Conservation (phyloP, 2,113 vertebrate genomes). For the Aegithalos caudatus region DNA sequence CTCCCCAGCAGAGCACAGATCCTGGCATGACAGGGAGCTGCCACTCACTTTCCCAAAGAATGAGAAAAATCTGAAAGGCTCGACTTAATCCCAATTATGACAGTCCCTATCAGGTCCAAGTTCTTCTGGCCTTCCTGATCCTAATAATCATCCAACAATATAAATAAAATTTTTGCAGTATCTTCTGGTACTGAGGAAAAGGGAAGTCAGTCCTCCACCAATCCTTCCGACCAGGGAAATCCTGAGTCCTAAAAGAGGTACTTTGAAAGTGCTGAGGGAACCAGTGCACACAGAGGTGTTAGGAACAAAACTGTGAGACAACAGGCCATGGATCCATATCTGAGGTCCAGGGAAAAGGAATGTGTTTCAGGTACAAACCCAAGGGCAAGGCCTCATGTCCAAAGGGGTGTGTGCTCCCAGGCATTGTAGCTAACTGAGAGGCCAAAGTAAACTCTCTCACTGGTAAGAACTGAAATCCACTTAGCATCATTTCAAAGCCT, state of each 20-base stretch:
- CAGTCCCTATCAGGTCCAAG: too few species aligned
- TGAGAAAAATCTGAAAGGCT: neutral
- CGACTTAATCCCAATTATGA: neutral
- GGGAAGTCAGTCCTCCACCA: neutral
- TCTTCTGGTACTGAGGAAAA: neutral
- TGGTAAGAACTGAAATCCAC: neutral
- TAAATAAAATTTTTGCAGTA: neutral
- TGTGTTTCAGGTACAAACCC: rapidly evolving
- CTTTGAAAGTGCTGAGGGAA: neutral
- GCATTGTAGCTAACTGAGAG: neutral
- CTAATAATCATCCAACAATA: neutral
- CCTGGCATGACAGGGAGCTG: neutral
- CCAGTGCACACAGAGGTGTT: neutral
- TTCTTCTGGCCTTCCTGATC: neutral
- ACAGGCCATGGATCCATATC: neutral
- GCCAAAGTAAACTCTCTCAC: neutral
- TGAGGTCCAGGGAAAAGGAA: neutral
- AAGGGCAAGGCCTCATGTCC: neutral
- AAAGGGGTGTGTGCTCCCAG: neutral
- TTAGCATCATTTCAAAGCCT: neutral
- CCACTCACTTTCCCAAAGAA: neutral
- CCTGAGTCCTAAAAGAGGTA: neutral
- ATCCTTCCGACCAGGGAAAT: neutral
- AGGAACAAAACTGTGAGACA: neutral
- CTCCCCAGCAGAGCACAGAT: neutral